Percentiles rank a stretch among this genome's conserved stretches.
Evolutionary conservation across 1,140 invertebrate genomes (phyloP).

Genomic region (Drosophila ambigua): DNA sequence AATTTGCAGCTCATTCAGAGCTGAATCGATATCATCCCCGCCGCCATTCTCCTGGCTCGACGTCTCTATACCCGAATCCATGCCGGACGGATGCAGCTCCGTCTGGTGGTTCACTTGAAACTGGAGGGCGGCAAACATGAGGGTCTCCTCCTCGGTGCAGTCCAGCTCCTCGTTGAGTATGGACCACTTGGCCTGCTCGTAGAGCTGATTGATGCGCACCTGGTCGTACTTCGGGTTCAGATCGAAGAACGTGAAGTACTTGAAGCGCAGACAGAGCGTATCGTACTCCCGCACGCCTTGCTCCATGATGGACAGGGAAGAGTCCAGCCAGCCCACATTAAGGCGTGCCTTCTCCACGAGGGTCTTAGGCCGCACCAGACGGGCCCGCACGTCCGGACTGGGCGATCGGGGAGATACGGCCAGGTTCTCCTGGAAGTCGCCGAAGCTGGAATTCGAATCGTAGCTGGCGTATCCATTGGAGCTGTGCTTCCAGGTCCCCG

Average conservation of each 20-base stretch:
- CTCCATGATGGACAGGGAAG: slow-evolving; percentile 99
- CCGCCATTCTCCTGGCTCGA: slow-evolving; percentile 81
- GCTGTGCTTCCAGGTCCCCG: slow-evolving; percentile 83
- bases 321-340: slow-evolving; percentile 99
- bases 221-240: slow-evolving; percentile 97
- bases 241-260: slow-evolving; percentile 97
- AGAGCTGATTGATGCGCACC: slow-evolving; percentile 98
- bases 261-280: slow-evolving; percentile 93
- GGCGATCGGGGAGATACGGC: slow-evolving; percentile 91
- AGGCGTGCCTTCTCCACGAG: slow-evolving; percentile 96
- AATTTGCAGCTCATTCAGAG: slow-evolving; percentile 94
- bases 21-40: slow-evolving; percentile 92
- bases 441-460: slow-evolving; percentile 85
- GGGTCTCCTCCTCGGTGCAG: slow-evolving; percentile 99
- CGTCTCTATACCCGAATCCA: slow-evolving; percentile 78
- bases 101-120: slow-evolving; percentile 97
- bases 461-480: slow-evolving; percentile 73
- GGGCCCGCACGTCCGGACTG: slow-evolving; percentile 90
- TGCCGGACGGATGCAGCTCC: slow-evolving; percentile 86
- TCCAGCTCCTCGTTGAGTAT: slow-evolving; percentile 98
- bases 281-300: slow-evolving; percentile 98
- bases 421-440: slow-evolving; percentile 90
- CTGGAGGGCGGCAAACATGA: slow-evolving; percentile 99
- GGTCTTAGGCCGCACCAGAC: slow-evolving; percentile 93
- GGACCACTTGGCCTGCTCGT: slow-evolving; percentile 99